Base-by-base conservation (phyloP, 2,797 vertebrate species). In the Fratercula arctica region DNA sequence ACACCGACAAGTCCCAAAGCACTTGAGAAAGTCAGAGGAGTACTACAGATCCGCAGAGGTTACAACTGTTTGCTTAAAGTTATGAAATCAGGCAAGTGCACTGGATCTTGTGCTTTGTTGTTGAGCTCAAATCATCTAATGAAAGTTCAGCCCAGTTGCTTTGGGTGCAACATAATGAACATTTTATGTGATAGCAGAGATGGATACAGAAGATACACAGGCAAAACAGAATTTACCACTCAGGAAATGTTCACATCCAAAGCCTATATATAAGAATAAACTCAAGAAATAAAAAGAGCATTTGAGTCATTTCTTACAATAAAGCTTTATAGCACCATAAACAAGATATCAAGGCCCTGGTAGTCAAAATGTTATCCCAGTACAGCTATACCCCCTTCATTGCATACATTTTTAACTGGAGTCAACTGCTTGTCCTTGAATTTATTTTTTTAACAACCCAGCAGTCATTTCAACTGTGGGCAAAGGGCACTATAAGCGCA, bases 171-270 rank as follows among this genome's bases (percentile, higher is more conserved):
- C 31, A 24, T 26, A 72, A 78, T 43, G 37, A 93, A 91, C 33
- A 24, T 93, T 85, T 91, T 39, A 93, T 70, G 75, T 91, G 80
- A 73, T 69, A 50, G 73, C 64, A 85, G 76, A 95, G 87, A 41
- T 46, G 57, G 86, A 78, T 75, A 69, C 50, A 59, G 74, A 53
- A 54, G 37, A 68, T 37, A 48, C 28, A 54, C 64, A 72, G 20
- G 63, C 43, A 90, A 68, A 81, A 19, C 29, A 87, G 83, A 88
- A 86, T 91, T 86, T 69, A 91, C 21, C 51, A 54, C 63, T 82
- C 24, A 16, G 63, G 77, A 94, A 88, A 81, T 25, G 59, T 43
- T 81, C 80, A 33, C 63, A n/a, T 89, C 78, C 17, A 66, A 84
- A 94, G 68, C 29, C 43, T 64, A 19, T 54, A 50, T 54, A 11